A percentile compares a stretch with the other conserved stretches of the same genome.
Conservation (phyloP, 2,113 vertebrate species). For the Garra rufa region DNA sequence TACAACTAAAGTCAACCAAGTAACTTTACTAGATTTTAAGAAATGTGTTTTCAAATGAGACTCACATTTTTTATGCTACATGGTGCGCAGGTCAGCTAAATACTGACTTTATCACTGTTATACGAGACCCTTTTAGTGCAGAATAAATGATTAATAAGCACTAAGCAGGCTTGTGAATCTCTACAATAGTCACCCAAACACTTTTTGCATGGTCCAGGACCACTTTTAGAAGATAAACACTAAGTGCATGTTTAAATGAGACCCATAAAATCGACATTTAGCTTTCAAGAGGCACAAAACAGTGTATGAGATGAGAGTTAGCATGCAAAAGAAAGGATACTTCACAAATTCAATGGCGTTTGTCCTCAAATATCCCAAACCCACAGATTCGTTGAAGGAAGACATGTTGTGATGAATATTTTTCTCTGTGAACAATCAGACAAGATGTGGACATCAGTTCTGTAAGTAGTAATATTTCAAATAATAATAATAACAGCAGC, state of each 20-base stretch:
- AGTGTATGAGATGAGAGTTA: neutral
- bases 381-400: slow-evolving; percentile 96
- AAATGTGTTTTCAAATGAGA: neutral
- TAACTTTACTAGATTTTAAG: neutral
- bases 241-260: neutral
- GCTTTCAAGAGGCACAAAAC: neutral
- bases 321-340: slow-evolving; percentile 83
- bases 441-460: neutral
- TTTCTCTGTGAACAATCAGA: slow-evolving; percentile 78
- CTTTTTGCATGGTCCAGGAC: neutral
- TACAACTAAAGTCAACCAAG: neutral
- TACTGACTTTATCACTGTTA: neutral
- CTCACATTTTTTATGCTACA: neutral
- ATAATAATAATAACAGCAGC: too few species aligned
- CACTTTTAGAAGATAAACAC: neutral
- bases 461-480: too few species aligned
- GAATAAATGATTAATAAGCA: neutral
- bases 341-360: slow-evolving; percentile 98
- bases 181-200: neutral
- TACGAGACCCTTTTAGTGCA: neutral
- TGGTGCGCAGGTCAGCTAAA: neutral
- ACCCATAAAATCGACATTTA: neutral
- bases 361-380: slow-evolving; percentile 96
- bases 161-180: neutral
- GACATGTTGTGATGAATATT: slow-evolving; percentile 99